Evolutionary conservation across 2,797 vertebrate species (phyloP).

Genomic region (Liparis tanakae): DNA sequence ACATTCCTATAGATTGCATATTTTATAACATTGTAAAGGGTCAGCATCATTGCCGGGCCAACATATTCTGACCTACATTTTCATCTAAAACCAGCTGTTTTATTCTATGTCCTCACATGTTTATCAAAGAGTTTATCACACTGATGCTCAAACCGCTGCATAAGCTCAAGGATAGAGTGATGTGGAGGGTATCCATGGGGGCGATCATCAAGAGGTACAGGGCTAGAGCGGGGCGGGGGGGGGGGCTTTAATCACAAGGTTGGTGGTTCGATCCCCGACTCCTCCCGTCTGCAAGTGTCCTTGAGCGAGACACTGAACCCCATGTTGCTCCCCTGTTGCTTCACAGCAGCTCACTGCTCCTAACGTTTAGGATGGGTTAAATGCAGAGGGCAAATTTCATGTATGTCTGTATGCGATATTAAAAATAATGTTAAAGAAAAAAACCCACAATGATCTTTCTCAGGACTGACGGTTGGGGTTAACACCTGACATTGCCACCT

Average conservation of each 20-base stretch:
- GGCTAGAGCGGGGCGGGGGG: neutral
- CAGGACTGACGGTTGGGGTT: neutral
- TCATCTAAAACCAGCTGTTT: neutral
- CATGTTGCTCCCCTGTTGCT: neutral
- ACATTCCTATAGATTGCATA: neutral
- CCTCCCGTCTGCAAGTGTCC: neutral
- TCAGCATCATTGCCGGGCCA: neutral
- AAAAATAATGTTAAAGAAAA: neutral
- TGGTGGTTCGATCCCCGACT: neutral
- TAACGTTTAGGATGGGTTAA: neutral
- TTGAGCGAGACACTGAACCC: neutral
- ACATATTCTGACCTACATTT: neutral
- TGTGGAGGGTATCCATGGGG: neutral
- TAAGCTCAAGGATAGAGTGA: neutral
- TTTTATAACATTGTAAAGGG: neutral
- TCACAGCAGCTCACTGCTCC: neutral
- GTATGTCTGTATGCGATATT: neutral
- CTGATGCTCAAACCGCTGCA: neutral
- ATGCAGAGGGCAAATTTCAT: neutral
- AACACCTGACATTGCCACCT: neutral
- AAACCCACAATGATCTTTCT: neutral
- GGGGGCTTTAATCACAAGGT: neutral
- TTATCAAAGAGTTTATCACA: neutral
- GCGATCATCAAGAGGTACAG: neutral
- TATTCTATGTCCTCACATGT: neutral